These are phyloP conservation scores for Amphipoea oculea DNA, from an alignment of 2,888 invertebrate genomes.

Conservation along the genomic window DNA sequence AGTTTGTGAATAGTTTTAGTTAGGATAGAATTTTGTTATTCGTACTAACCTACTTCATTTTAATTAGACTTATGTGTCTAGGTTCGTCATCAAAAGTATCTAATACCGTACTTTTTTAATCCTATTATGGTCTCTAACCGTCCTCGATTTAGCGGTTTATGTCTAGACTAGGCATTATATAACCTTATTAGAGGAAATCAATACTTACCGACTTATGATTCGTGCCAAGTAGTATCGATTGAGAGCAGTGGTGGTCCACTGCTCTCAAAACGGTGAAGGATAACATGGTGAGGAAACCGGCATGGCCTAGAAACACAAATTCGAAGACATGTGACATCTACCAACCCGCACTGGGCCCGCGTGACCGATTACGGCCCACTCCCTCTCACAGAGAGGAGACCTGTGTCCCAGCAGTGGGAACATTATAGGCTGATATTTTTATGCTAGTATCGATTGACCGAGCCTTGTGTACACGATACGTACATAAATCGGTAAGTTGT, in stretches of 20 bases:
- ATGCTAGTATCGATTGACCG: slow-evolving; percentile 38
- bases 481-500: slow-evolving; percentile 39
- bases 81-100: not conserved
- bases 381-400: not conserved
- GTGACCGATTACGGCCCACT: not conserved
- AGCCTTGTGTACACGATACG: slow-evolving; percentile 10
- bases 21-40: not conserved
- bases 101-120: slow-evolving; percentile 14
- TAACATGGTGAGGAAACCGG: not conserved
- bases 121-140: slow-evolving; percentile 16
- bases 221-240: slow-evolving; percentile 43
- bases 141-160: slow-evolving; percentile 30
- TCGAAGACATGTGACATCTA: not conserved
- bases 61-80: not conserved
- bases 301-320: not conserved
- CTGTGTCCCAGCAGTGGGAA: not conserved
- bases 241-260: not conserved
- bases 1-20: not conserved
- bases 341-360: too few relatives aligned
- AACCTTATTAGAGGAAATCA: slow-evolving; percentile 40
- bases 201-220: slow-evolving; percentile 9
- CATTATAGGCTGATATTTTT: not conserved
- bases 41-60: not conserved
- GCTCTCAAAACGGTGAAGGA: not conserved
- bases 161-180: slow-evolving; percentile 51